Base-by-base conservation (phyloP, 2,113 vertebrate species). In the Sisor rabdophorus region DNA sequence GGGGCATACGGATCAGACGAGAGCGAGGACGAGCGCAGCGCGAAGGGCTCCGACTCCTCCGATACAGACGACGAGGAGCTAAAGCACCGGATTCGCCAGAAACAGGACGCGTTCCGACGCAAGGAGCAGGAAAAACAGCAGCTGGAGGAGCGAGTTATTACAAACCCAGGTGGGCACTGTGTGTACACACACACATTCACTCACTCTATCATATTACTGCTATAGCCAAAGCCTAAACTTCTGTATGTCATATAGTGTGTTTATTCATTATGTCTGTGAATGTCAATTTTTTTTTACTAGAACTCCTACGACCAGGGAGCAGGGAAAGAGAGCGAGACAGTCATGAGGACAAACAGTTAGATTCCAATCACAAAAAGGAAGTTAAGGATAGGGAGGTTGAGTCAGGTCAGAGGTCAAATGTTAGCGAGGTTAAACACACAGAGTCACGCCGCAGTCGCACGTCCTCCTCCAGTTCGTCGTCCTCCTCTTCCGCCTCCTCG, bases 31-130 rank as follows among this genome's bases (percentile, higher is more conserved):
- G 92, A 94, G 69, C 94, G 88, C 84, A 98, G 95, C 44, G 89
- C 91, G 76, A 93, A 92, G 90, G 95, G 92, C 76, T 98, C 97
- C 55, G 97, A 99, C 73, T 97, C 96, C 40, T 99, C 97, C 17
- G 97, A 99, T 88, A 99, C 97, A 10, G 97, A 98, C 64, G 97
- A 99, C 80, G 97, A 99, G 88, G 96, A 98, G 90, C 88, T 99
- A 65, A 94, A 89, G 61, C 95, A 96, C 82, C 94, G 97, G 85
- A 99, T 98, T 89, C 93, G 94, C 73, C 95, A 98, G 93, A 99
- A 99, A 91, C 95, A 97, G 88, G 97, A 99, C 79, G 96, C 97
- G 0, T 99, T 98, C 90, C 95, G 95, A 84, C 94, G 95, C 83
- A 98, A 98, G 89, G 97, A 99, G 55, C 91, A 94, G 82, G 96